These are phyloP conservation scores for Edolisoma coerulescens DNA, from an alignment of 2,113 vertebrate species.

Conservation along the genomic window DNA sequence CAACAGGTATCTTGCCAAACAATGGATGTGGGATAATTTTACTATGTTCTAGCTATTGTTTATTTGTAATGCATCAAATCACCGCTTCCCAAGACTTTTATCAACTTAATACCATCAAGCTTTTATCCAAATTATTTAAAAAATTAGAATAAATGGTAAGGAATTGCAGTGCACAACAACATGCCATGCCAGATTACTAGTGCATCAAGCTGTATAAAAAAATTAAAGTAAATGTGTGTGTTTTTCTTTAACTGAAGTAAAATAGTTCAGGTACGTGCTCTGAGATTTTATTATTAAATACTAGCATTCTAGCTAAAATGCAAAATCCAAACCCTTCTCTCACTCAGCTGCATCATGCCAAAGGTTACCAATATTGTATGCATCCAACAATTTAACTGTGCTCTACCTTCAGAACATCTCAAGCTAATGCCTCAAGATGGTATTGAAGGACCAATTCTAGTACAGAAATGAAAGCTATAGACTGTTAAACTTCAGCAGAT, in stretches of 20 bases:
- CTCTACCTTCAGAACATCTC: not conserved
- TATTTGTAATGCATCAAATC: not conserved
- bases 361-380: not conserved
- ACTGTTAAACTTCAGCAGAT: not conserved
- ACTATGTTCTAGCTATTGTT: not conserved
- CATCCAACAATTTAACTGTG: not conserved
- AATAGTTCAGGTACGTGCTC: not conserved
- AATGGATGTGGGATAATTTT: slow-evolving; percentile 79
- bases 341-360: not conserved
- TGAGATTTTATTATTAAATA: not conserved
- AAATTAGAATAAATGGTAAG: not conserved
- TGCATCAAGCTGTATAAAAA: slow-evolving; percentile 18
- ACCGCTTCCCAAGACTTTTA: not conserved
- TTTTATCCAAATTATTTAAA: not conserved
- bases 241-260: not conserved
- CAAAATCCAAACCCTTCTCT: not conserved
- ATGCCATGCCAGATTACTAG: slow-evolving; percentile 45
- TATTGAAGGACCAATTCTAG: not conserved
- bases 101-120: not conserved
- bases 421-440: not conserved
- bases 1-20: slow-evolving; percentile 67
- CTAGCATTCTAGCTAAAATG: not conserved
- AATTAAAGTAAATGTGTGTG: not conserved
- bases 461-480: not conserved
- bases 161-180: not conserved